Conservation (phyloP, 92 coral and sea anemone genomes). For the Actinostola sp. region DNA sequence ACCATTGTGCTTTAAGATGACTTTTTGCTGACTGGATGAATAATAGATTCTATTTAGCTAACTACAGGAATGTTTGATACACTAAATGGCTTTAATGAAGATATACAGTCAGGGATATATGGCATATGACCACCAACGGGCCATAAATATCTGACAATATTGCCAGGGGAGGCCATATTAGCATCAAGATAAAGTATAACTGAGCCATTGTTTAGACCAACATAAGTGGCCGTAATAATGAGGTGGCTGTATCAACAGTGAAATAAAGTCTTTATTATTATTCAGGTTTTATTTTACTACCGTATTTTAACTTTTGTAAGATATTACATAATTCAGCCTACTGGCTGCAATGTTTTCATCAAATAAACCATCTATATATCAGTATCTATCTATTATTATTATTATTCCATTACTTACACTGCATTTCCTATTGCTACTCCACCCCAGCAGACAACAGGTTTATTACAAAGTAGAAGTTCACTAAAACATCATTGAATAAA, state of each 20-base stretch:
- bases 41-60: not conserved
- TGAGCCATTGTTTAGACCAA: too few species aligned
- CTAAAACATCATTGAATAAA: constrained; percentile 38
- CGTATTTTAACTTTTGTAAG: too few species aligned
- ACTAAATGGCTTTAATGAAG: not conserved
- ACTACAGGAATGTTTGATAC: not conserved
- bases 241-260: not conserved
- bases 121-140: too few species aligned
- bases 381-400: too few species aligned
- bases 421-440: constrained; percentile 96
- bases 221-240: not conserved
- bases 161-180: too few species aligned
- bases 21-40: constrained; percentile 75
- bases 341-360: too few species aligned
- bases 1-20: constrained; percentile 82
- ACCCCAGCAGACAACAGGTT: constrained; percentile 94
- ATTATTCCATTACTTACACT: constrained; percentile 92
- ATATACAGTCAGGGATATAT: too few species aligned
- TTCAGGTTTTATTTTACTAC: too few species aligned
- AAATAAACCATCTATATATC: too few species aligned
- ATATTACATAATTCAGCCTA: too few species aligned
- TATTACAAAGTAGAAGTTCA: constrained; percentile 74
- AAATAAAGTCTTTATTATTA: not conserved
- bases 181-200: too few species aligned
- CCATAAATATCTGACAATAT: too few species aligned